Evolutionary conservation across 2,888 invertebrate genomes (phyloP).

Genomic region (Dryocosmus kuriphilus): DNA sequence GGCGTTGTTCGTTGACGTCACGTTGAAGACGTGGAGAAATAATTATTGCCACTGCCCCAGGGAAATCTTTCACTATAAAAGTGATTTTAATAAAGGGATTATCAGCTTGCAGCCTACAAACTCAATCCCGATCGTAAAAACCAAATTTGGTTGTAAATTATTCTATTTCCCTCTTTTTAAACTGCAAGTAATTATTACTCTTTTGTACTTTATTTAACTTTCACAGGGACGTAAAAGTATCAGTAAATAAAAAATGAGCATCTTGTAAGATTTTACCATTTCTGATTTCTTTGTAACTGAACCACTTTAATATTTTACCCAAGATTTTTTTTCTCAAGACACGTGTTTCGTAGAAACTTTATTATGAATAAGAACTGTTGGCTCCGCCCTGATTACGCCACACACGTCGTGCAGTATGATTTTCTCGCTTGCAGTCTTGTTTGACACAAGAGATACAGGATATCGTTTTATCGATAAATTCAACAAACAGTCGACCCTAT

Average conservation of each 20-base stretch:
- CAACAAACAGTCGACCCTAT: conserved; percentile 48
- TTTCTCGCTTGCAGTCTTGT: conserved; percentile 21
- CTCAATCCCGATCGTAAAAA: background rate
- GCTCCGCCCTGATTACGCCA: conserved; percentile 12
- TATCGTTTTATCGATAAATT: conserved; percentile 53
- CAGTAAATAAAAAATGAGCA: too few relatives aligned
- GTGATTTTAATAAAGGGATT: conserved; percentile 13
- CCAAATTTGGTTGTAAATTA: background rate
- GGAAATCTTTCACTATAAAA: conserved; percentile 10
- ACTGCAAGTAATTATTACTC: background rate
- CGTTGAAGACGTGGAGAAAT: conserved; percentile 4
- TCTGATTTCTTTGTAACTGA: too few relatives aligned
- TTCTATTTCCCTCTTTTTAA: background rate
- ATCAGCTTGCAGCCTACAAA: background rate
- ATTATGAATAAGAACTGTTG: background rate
- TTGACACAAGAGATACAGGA: conserved; percentile 52
- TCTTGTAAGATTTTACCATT: too few relatives aligned
- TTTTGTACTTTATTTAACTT: background rate
- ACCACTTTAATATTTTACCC: background rate
- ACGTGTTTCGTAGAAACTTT: background rate
- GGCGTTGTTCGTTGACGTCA: conserved; percentile 3
- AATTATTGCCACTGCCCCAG: conserved; percentile 11
- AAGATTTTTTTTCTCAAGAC: background rate
- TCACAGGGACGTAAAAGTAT: too few relatives aligned
- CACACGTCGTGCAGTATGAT: conserved; percentile 12